Evolutionary conservation across 1,140 invertebrate genomes (phyloP).

Genomic region (Rhyacophila brunnea): DNA sequence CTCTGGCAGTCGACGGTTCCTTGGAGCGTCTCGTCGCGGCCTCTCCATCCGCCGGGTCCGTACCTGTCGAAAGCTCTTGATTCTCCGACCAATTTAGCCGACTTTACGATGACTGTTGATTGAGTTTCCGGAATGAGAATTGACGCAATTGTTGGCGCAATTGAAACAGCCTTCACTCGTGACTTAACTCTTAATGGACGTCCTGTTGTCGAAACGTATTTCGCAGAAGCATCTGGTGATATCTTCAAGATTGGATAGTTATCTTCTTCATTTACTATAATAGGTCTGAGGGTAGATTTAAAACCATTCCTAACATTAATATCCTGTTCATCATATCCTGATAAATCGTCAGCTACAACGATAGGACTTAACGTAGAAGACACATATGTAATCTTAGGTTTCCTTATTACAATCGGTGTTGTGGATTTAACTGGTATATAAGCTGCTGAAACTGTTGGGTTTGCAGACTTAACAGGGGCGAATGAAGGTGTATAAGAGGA

Average conservation of each 20-base stretch:
- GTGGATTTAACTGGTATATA: constrained; percentile 26
- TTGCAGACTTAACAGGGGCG: constrained; percentile 36
- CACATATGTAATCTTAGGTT: constrained; percentile 39
- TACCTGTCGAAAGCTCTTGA: constrained; percentile 54
- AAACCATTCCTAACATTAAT: constrained; percentile 30
- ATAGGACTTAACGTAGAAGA: constrained; percentile 53
- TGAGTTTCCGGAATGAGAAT: constrained; percentile 39
- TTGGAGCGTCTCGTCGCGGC: constrained; percentile 59
- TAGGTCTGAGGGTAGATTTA: constrained; percentile 27
- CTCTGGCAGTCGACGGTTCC: constrained; percentile 70
- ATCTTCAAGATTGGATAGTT: constrained; percentile 12
- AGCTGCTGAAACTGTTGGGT: constrained; percentile 15
- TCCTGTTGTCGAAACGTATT: constrained; percentile 5
- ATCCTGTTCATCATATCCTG: constrained; percentile 48
- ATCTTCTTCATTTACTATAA: constrained; percentile 26
- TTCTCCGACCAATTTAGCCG: constrained; percentile 32
- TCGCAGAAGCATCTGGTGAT: neutral
- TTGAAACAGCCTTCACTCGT: constrained; percentile 43
- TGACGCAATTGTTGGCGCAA: constrained; percentile 51
- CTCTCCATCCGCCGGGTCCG: constrained; percentile 54
- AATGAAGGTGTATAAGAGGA: constrained; percentile 27
- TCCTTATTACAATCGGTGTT: constrained; percentile 38
- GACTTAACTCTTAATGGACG: constrained; percentile 41
- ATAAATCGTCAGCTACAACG: constrained; percentile 51
- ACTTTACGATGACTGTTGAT: neutral